phyloP scores from a whole-genome alignment of 2,113 vertebrate genomes.

The Pungitius pungitius region DNA sequence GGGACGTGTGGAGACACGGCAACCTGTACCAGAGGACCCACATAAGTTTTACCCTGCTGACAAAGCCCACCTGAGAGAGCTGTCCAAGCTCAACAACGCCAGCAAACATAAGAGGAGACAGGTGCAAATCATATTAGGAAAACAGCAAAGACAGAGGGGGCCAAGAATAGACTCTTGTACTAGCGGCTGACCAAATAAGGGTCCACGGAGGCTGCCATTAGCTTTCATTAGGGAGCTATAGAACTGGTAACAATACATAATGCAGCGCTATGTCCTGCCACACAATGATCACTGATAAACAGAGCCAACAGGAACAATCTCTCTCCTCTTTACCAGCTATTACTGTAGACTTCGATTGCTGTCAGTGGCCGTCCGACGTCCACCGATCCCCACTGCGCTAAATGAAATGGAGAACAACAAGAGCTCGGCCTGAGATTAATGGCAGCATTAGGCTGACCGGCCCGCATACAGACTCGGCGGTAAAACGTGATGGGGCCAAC shows the following conservation, averaged over 20 bases:
- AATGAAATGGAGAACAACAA: slow-evolving; percentile 75
- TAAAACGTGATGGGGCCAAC: slow-evolving; percentile 32
- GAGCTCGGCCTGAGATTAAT: slow-evolving; percentile 71
- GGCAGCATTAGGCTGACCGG: slow-evolving; percentile 66
- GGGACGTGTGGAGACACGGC: background rate
- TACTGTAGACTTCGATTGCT: slow-evolving; percentile 66
- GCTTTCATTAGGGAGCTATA: slow-evolving; percentile 66
- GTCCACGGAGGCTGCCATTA: slow-evolving; percentile 61
- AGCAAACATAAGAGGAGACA: slow-evolving; percentile 77
- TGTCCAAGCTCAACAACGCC: slow-evolving; percentile 72
- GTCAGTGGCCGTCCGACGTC: slow-evolving; percentile 55
- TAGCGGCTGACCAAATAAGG: slow-evolving; percentile 62
- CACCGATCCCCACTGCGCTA: slow-evolving; percentile 57
- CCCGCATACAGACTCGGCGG: slow-evolving; percentile 9
- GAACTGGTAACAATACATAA: slow-evolving; percentile 61
- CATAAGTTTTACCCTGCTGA: slow-evolving; percentile 36
- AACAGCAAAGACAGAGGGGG: slow-evolving; percentile 65
- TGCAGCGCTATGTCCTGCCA: slow-evolving; percentile 57
- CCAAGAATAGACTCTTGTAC: slow-evolving; percentile 63
- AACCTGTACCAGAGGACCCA: background rate
- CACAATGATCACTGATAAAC: slow-evolving; percentile 63
- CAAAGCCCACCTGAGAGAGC: slow-evolving; percentile 70
- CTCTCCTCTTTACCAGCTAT: slow-evolving; percentile 54
- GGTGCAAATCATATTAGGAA: slow-evolving; percentile 80
- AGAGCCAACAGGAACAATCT: slow-evolving; percentile 38